Conservation (phyloP, 1,140 invertebrate species). For the Leptinotarsa defecta region DNA sequence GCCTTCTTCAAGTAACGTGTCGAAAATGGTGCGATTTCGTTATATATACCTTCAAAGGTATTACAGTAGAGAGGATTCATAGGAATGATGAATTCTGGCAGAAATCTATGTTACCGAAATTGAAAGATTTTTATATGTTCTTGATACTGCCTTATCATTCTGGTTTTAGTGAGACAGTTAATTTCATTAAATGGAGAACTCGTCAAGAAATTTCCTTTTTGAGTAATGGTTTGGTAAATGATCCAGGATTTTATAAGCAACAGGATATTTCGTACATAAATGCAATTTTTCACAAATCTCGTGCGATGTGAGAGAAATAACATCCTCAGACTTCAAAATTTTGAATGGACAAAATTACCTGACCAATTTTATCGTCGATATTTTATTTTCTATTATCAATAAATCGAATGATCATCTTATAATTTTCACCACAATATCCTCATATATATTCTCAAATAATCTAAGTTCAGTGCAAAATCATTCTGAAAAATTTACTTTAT, state of each 20-base stretch:
- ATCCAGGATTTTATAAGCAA: constrained; percentile 9
- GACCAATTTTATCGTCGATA: constrained; percentile 19
- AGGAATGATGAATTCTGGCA: constrained; percentile 12
- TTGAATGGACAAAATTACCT: neutral
- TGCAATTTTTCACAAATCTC: neutral
- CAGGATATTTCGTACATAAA: neutral
- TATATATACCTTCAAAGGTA: constrained; percentile 11
- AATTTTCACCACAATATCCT: neutral
- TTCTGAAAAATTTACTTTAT: neutral
- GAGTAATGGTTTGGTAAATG: neutral
- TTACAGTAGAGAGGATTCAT: constrained; percentile 13
- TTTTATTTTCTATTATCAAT: neutral
- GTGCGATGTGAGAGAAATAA: constrained; percentile 14
- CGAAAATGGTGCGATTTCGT: constrained; percentile 26
- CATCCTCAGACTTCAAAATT: constrained; percentile 14
- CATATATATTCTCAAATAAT: constrained; percentile 9
- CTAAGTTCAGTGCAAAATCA: neutral
- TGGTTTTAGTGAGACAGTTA: neutral
- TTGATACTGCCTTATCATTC: neutral
- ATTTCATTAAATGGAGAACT: neutral
- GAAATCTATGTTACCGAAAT: constrained; percentile 11
- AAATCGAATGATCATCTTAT: neutral
- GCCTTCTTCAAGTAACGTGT: constrained; percentile 15
- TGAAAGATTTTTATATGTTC: constrained; percentile 1
- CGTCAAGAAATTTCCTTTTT: neutral